phyloP scores from a whole-genome alignment of 2,888 invertebrate genomes.

The Ernsta delagoae region DNA sequence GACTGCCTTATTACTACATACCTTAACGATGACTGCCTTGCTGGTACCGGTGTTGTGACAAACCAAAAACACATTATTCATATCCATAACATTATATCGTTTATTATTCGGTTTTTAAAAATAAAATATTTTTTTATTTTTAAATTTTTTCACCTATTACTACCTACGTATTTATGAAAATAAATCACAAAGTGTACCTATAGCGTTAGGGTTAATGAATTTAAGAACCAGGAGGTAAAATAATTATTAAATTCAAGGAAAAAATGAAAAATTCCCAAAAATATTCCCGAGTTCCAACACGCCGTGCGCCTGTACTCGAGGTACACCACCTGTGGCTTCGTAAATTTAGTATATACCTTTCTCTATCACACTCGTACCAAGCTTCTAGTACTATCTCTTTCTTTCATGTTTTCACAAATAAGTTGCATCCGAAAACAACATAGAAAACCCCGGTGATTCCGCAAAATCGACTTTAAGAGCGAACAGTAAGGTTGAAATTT shows the following conservation, averaged over 20 bases:
- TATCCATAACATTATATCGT: too few relatives aligned
- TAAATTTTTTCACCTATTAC: too few relatives aligned
- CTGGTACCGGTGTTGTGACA: too few relatives aligned
- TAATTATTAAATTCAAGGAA: background rate
- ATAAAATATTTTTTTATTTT: too few relatives aligned
- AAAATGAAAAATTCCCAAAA: background rate
- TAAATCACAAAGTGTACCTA: too few relatives aligned
- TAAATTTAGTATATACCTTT: slow-evolving; percentile 79
- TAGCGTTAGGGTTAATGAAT: background rate
- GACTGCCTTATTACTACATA: too few relatives aligned
- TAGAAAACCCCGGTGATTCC: slow-evolving; percentile 66
- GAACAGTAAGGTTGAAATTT: slow-evolving; percentile 48
- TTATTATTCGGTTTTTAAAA: too few relatives aligned
- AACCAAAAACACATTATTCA: too few relatives aligned
- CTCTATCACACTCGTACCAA: slow-evolving; percentile 53
- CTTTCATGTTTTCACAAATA: slow-evolving; percentile 82
- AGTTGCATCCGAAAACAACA: slow-evolving; percentile 84
- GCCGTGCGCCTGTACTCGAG: slow-evolving; percentile 69
- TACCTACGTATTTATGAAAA: too few relatives aligned
- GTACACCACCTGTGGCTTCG: slow-evolving; percentile 84
- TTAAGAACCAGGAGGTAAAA: too few relatives aligned
- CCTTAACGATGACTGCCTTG: too few relatives aligned
- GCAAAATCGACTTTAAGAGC: slow-evolving; percentile 48
- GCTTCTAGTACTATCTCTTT: slow-evolving; percentile 57
- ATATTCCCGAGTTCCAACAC: slow-evolving; percentile 45